A percentile compares a stretch with the other conserved stretches of the same genome.
Evolutionary conservation across 2,113 vertebrate genomes (phyloP).

Genomic region (Potamarius usumacintae): DNA sequence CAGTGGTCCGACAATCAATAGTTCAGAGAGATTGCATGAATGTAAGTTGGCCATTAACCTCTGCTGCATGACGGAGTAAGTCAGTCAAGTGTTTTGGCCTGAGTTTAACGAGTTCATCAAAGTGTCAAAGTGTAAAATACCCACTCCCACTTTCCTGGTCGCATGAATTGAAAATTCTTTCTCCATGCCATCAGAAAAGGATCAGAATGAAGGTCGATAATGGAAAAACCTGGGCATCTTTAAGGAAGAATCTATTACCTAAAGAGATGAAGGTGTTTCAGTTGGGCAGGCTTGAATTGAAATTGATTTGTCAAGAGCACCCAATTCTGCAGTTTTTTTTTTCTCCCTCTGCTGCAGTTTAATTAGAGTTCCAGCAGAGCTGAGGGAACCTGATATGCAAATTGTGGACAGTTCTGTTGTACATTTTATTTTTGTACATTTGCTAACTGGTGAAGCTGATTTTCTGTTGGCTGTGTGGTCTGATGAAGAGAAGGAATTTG

Average conservation of each 20-base stretch:
- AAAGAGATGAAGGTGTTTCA: constrained; percentile 47
- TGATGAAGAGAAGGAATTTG: neutral
- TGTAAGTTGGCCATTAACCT: constrained; percentile 38
- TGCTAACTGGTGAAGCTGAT: neutral
- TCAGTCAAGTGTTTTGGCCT: constrained; percentile 38
- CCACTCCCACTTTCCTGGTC: neutral
- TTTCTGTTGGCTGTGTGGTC: neutral
- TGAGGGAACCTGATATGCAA: constrained; percentile 29
- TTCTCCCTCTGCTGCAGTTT: neutral
- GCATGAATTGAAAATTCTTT: constrained; percentile 22
- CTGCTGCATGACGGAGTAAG: constrained; percentile 15
- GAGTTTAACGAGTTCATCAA: constrained; percentile 39
- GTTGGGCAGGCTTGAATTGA: constrained; percentile 48
- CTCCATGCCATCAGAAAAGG: constrained; percentile 5
- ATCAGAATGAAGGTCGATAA: constrained; percentile 47
- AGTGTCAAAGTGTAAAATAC: constrained; percentile 36
- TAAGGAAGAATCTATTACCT: constrained; percentile 54
- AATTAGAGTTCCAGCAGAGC: constrained; percentile 35
- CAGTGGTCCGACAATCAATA: constrained; percentile 14
- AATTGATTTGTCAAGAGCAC: constrained; percentile 53
- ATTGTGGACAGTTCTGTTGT: constrained; percentile 32
- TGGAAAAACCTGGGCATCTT: constrained; percentile 45
- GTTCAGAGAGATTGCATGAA: constrained; percentile 38
- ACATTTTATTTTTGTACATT: neutral
- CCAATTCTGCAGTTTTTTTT: constrained; percentile 36